These are phyloP conservation scores for Octodonta nipae DNA, from an alignment of 2,888 invertebrate species.

Conservation along the genomic window DNA sequence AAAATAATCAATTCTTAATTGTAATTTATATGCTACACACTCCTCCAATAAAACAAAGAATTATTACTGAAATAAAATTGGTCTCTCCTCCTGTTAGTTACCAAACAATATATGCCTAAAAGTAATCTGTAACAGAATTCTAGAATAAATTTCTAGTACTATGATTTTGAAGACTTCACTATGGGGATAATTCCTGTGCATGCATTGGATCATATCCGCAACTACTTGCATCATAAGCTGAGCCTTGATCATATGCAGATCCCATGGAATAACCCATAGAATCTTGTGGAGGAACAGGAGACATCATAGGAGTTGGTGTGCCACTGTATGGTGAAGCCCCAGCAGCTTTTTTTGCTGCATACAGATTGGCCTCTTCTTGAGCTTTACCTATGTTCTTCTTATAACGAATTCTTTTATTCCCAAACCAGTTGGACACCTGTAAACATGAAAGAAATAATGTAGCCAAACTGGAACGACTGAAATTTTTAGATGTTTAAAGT, in stretches of 20 bases:
- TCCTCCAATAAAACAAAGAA: no score
- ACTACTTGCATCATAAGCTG: conserved; percentile 76
- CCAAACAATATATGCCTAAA: no score
- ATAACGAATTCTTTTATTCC: conserved; percentile 97
- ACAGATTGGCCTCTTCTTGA: conserved; percentile 96
- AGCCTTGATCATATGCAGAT: conserved; percentile 80
- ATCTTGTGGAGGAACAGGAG: conserved; percentile 82
- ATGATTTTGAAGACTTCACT: no score
- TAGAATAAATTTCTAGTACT: no score
- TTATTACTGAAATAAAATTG: no score
- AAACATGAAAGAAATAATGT: no score
- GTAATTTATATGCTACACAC: no score
- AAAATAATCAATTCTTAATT: no score
- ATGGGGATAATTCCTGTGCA: conserved; percentile 61
- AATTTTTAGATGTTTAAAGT: conserved; percentile 1
- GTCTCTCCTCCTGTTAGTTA: no score
- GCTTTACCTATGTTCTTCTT: conserved; percentile 99
- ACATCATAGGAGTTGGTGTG: conserved; percentile 89
- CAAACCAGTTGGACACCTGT: conserved; percentile 98
- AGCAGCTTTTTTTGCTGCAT: conserved; percentile 95
- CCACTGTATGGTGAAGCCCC: conserved; percentile 66
- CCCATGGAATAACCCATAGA: conserved; percentile 89
- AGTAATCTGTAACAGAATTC: no score
- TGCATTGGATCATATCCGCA: conserved; percentile 89
- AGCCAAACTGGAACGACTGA: no score